Base-by-base conservation (phyloP, 1,140 invertebrate genomes). In the Pogonognathellus flavescens region DNA sequence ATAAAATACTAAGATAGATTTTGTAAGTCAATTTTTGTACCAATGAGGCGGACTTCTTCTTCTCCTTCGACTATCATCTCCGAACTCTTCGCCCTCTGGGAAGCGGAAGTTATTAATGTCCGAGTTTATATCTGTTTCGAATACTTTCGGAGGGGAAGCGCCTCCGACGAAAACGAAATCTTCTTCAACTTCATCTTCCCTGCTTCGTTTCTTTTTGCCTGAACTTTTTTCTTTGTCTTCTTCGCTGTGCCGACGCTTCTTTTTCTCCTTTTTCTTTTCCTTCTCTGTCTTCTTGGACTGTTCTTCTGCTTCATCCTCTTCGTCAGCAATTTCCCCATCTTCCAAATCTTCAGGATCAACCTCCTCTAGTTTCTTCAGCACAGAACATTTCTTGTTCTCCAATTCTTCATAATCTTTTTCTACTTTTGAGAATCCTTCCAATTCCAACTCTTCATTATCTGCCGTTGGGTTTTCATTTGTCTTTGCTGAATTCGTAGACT, bases 71-170 rank as follows among this genome's bases (percentile, higher is more conserved):
- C n/a, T 92, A 92, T 52, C 94, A 95, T 76, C 95, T 95, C 59
- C 95, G 92, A 8, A 95, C 92, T 96, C 95, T 89, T 95, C 94
- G 80, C 94, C 92, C 2, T 41, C 83, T 0, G 66, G 66, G 22
- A 49, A 76, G 13, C 70, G 25, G 6, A 76, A 76, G n/a, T 41
- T 41, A 41, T 41, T 41, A 6, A 41, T 41, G 1, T 76, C 52
- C 0, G 50, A 11, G 6, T 1, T 4, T 90, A 91, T 80, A 89
- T 91, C 84, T 22, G 88, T 18, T 89, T 88, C 52, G 60, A 59
- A 20, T 60, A 83, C 41, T 59, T 83, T 57, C 14, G 72, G 60
- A 31, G 60, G 16, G 16, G 62, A 22, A 16, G n/a, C 57, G 9
- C 70, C 49, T 80, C 49, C n/a, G 25, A 25, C 57, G 22, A 83